Evolutionary conservation across 2,113 vertebrate species (phyloP), one percentile per base, ranked within the genome.

Genomic region (Seriola rivoliana): DNA sequence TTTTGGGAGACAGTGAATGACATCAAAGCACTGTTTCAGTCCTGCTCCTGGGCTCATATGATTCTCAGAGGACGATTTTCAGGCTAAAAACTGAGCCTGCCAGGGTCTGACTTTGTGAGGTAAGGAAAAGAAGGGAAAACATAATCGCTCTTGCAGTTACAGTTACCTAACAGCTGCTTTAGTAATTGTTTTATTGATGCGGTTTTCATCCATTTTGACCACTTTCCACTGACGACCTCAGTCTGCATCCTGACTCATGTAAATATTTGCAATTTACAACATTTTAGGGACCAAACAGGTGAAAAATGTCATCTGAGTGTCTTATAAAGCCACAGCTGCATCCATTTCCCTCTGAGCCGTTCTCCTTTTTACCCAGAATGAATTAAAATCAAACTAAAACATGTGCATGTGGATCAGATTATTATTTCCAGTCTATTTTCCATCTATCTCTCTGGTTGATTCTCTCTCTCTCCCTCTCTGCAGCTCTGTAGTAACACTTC

Each of bases 401-500:
- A 55, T 72, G 73, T 81, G 78, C 78, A 82, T 81, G 84, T 75
- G 84, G 84, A 89, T 81, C 63, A 50, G 64, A 80, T 88, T 76
- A 89, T 89, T 90, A 85, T 76, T 82, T 80, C 88, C 84, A 80
- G 64, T 79, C 73, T 85, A 83, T 80, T 91, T 88, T 90, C 85
- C 75, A 71, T 82, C 75, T 75, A 21, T 68, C 1, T 50, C 85
- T 84, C 80, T 29, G 29, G 29, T 29, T 29, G 29, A 29, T 29
- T 59, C 76, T 60, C 82, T 54, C 36, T 58, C 68, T 71, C 71
- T 52, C 81, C 50, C 73, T 77, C 73, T 46, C 46, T 88, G 58
- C 71, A 69, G 80, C 82, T 92, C 74, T 73, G 80, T 89, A 89
- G 89, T 92, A 91, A 93, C 85, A 91, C 91, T 91, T 85, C 83